phyloP scores from a whole-genome alignment of 2,113 vertebrate genomes.

The Silurus meridionalis region DNA sequence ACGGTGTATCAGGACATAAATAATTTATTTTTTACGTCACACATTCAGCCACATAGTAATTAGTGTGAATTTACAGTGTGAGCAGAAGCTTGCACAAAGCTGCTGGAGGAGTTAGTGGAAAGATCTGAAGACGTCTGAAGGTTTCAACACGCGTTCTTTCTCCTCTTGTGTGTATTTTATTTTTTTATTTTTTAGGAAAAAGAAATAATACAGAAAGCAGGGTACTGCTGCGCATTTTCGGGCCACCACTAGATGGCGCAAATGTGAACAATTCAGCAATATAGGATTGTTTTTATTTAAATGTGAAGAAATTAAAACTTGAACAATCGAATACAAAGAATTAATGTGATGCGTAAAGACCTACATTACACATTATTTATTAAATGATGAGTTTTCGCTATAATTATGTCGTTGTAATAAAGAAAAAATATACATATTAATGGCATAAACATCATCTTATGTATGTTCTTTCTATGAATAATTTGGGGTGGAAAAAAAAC shows the following conservation, averaged over 20 bases:
- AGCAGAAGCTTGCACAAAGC: conserved; percentile 38
- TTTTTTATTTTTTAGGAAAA: not conserved
- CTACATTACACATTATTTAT: not conserved
- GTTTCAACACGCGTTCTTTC: not conserved
- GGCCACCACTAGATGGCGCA: not conserved
- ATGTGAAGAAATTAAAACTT: not conserved
- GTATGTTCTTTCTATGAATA: not conserved
- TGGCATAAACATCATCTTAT: not conserved
- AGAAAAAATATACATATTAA: not conserved
- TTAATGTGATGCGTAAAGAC: too few species aligned
- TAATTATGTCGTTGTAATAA: not conserved
- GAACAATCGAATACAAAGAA: not conserved
- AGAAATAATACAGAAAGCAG: not conserved
- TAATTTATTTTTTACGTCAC: conserved; percentile 38
- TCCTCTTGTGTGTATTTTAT: not conserved
- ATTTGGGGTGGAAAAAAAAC: not conserved
- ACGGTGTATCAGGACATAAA: conserved; percentile 27
- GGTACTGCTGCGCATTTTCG: not conserved
- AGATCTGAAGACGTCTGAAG: not conserved
- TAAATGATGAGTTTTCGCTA: too few species aligned
- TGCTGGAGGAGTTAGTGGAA: conserved; percentile 17
- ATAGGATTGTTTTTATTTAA: not conserved
- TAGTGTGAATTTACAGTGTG: conserved; percentile 39
- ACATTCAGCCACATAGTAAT: conserved; percentile 50
- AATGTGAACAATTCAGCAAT: not conserved